Evolutionary conservation across 2,113 vertebrate species (phyloP).

Genomic region (Tympanuchus pallidicinctus): DNA sequence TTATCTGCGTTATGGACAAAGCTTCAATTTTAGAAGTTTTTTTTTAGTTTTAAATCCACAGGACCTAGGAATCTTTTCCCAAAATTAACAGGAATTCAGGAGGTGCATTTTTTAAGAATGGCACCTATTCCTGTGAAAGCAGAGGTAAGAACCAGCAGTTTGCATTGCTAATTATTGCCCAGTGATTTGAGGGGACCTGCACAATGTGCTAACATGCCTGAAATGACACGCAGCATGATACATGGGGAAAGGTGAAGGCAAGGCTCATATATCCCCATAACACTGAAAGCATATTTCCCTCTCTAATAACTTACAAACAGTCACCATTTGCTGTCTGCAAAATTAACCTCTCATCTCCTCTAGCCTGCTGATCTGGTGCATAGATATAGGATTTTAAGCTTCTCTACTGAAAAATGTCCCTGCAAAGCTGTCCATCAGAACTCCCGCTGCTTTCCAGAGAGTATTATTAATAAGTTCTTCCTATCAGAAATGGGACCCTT

Average conservation of each 20-base stretch:
- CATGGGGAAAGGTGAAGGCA: conserved; percentile 27
- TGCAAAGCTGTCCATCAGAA: conserved; percentile 40
- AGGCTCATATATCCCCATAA: not conserved
- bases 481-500: conserved; percentile 24
- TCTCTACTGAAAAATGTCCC: conserved; percentile 1
- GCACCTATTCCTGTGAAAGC: not conserved
- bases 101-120: not conserved
- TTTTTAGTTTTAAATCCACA: not conserved
- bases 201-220: not conserved
- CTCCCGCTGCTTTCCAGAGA: not conserved
- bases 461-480: conserved; percentile 58
- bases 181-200: not conserved
- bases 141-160: not conserved
- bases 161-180: not conserved
- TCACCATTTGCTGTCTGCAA: not conserved
- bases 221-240: not conserved
- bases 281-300: not conserved
- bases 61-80: not conserved
- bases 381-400: conserved; percentile 11
- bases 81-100: not conserved
- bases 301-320: not conserved
- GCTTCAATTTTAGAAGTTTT: not conserved
- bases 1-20: not conserved
- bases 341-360: conserved; percentile 35
- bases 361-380: not conserved